Evolutionary conservation across 2,888 invertebrate species (phyloP).

Genomic region (Drosophila demipolita): DNA sequence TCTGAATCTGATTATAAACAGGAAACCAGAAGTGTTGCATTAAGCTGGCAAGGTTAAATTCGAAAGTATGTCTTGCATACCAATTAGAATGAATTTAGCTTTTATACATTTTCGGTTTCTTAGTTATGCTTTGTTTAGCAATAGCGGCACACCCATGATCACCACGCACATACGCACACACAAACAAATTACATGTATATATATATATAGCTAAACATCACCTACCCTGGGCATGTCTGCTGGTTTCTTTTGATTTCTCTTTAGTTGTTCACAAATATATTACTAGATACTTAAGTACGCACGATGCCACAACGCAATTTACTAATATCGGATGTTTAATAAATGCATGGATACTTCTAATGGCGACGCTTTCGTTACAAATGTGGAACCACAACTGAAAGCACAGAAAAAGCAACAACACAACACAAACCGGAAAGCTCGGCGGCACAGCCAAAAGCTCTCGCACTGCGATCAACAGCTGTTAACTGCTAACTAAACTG

Average conservation of each 20-base stretch:
- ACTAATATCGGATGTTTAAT: slow-evolving; percentile 20
- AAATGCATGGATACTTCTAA: slow-evolving; percentile 35
- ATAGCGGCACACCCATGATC: slow-evolving; percentile 43
- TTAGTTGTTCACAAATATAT: slow-evolving; percentile 22
- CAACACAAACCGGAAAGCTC: slow-evolving; percentile 41
- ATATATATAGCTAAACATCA: slow-evolving; percentile 29
- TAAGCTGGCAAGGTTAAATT: slow-evolving; percentile 22
- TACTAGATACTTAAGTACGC: slow-evolving; percentile 5
- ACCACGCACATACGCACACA: slow-evolving; percentile 14
- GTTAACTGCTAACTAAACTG: slow-evolving; percentile 40
- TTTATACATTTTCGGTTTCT: slow-evolving; percentile 10
- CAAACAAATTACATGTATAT: slow-evolving; percentile 14
- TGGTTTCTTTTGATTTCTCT: slow-evolving; percentile 34
- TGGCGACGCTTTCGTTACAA: slow-evolving; percentile 56
- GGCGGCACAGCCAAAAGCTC: slow-evolving; percentile 44
- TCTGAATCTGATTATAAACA: not conserved
- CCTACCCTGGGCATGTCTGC: slow-evolving; percentile 73
- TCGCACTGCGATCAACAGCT: slow-evolving; percentile 52
- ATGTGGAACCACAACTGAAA: slow-evolving; percentile 67
- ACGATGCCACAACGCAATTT: slow-evolving; percentile 18
- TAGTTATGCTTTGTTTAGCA: slow-evolving; percentile 50
- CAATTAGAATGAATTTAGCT: slow-evolving; percentile 26
- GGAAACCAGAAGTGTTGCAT: slow-evolving; percentile 9
- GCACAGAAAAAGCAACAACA: slow-evolving; percentile 54
- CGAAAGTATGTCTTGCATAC: slow-evolving; percentile 21